phyloP scores from a whole-genome alignment of 2,113 vertebrate genomes.

The Pelecanus crispus region DNA sequence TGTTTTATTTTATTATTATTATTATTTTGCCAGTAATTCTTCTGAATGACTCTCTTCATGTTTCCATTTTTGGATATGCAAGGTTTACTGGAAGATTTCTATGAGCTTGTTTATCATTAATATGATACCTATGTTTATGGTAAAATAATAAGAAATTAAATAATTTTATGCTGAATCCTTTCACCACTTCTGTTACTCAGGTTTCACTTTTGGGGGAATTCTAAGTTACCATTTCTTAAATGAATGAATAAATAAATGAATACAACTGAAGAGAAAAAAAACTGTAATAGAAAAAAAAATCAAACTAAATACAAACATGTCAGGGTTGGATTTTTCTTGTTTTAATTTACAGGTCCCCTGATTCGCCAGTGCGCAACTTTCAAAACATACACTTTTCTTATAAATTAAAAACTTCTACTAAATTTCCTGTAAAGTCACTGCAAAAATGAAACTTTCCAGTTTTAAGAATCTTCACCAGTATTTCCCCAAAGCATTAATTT shows the following conservation, averaged over 20 bases:
- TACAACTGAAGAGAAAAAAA: not conserved
- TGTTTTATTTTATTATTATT: not conserved
- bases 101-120: not conserved
- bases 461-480: not conserved
- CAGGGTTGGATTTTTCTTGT: not conserved
- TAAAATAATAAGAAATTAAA: not conserved
- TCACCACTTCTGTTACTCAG: not conserved
- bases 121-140: not conserved
- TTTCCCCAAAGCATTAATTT: slow-evolving; percentile 21
- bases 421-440: not conserved
- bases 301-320: not conserved
- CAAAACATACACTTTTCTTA: not conserved
- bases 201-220: not conserved
- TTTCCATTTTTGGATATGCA: not conserved
- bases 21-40: not conserved
- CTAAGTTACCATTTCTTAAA: not conserved
- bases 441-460: not conserved
- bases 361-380: not conserved
- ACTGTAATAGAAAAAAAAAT: not conserved
- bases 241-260: not conserved
- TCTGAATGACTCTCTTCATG: not conserved
- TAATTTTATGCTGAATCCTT: not conserved
- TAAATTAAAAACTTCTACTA: not conserved
- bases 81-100: not conserved
- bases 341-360: not conserved